Evolutionary conservation across 2,888 invertebrate genomes (phyloP).

Genomic region (Cosmopolites sordidus): DNA sequence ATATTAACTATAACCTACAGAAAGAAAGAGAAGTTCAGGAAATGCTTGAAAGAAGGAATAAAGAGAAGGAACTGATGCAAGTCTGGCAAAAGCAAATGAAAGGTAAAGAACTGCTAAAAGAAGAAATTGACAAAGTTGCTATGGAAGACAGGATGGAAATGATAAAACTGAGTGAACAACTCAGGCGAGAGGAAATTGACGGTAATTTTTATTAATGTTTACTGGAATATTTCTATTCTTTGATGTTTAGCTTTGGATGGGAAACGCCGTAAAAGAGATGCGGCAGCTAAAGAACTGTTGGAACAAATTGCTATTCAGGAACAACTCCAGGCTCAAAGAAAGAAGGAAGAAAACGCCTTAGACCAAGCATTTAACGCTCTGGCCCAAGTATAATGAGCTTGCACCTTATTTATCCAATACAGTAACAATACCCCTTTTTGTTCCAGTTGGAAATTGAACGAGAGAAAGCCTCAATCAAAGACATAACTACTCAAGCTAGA

Average conservation of each 20-base stretch:
- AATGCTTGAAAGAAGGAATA: conserved; percentile 46
- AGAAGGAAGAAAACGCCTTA: conserved; percentile 41
- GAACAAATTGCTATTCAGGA: conserved; percentile 41
- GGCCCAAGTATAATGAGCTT: conserved; percentile 29
- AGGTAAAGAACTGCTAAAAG: conserved; percentile 40
- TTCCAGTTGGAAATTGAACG: conserved; percentile 37
- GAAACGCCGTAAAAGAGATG: conserved; percentile 35
- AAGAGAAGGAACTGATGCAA: conserved; percentile 45
- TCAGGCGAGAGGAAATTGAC: conserved; percentile 40
- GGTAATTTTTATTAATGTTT: conserved; percentile 28
- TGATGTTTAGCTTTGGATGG: conserved; percentile 26
- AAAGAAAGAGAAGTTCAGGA: conserved; percentile 55
- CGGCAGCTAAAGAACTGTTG: conserved; percentile 36
- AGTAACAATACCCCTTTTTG: neutral
- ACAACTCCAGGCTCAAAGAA: conserved; percentile 36
- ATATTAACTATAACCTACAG: too few species aligned
- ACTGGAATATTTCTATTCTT: too few species aligned
- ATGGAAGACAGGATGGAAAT: conserved; percentile 40
- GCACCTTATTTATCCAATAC: neutral
- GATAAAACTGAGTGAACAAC: conserved; percentile 35
- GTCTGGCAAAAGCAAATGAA: conserved; percentile 42
- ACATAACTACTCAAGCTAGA: conserved; percentile 33
- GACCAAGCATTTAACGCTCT: conserved; percentile 39
- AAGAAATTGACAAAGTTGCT: conserved; percentile 35
- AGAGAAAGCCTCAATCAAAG: conserved; percentile 35